A percentile compares a stretch with the other conserved stretches of the same genome.
These are phyloP conservation scores for Pluvialis apricaria DNA, from an alignment of 2,113 vertebrate genomes.

Conservation along the genomic window DNA sequence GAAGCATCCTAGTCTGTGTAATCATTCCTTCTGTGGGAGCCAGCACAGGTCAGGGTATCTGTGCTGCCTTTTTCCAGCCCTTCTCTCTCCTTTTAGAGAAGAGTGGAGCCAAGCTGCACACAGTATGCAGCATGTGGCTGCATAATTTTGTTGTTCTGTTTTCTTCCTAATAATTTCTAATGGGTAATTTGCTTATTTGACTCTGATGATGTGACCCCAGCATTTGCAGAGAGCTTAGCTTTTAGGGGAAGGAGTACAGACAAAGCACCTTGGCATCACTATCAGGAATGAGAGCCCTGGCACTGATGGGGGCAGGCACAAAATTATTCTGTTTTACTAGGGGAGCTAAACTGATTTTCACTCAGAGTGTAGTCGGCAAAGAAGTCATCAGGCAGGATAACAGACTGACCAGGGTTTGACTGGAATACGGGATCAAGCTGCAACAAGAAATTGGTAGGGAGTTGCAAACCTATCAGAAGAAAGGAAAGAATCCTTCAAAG, in stretches of 20 bases:
- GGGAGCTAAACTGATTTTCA: neutral
- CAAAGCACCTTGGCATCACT: neutral
- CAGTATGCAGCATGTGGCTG: neutral
- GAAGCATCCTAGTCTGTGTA: neutral
- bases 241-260: neutral
- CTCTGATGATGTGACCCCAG: neutral
- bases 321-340: neutral
- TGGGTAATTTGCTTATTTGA: neutral
- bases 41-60: neutral
- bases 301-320: neutral
- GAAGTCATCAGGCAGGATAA: neutral
- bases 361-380: neutral
- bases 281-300: neutral
- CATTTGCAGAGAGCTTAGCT: neutral
- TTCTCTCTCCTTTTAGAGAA: neutral
- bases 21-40: neutral
- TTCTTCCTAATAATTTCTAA: neutral
- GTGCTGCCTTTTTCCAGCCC: neutral
- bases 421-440: neutral
- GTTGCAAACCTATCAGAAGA: constrained; percentile 14
- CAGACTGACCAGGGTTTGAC: neutral
- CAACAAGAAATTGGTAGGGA: constrained; percentile 29
- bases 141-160: neutral
- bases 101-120: neutral
- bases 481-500: constrained; percentile 47